Percentiles rank a stretch among this genome's conserved stretches.
Evolutionary conservation across 2,797 vertebrate genomes (phyloP).

Genomic region (Nannoperca obscura): DNA sequence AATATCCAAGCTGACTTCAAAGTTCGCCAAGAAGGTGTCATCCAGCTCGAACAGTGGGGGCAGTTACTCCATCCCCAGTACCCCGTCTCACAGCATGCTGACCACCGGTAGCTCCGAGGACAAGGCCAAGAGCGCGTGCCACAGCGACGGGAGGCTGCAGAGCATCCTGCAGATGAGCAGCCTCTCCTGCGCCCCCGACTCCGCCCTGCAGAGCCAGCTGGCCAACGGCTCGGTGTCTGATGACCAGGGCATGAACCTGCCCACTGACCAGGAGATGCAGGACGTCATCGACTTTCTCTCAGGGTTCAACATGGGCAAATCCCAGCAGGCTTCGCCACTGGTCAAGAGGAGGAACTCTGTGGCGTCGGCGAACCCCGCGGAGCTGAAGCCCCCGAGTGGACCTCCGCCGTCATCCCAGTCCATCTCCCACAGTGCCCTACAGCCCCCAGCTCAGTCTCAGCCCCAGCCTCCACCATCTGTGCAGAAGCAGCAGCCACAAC

Average conservation of each 20-base stretch:
- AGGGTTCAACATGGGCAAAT: conserved; percentile 99
- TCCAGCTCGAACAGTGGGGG: conserved; percentile 88
- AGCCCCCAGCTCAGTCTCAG: conserved; percentile 85
- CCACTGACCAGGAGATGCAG: conserved; percentile 99
- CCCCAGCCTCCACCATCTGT: conserved; percentile 69
- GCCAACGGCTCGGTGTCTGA: conserved; percentile 90
- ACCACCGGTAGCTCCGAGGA: conserved; percentile 84
- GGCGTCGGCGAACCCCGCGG: conserved; percentile 88
- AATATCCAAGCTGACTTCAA: conserved; percentile 97
- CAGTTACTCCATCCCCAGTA: conserved; percentile 94
- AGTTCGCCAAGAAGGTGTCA: conserved; percentile 96
- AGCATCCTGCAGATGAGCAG: conserved; percentile 90
- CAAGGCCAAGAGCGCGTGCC: conserved; percentile 78
- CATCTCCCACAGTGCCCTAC: conserved; percentile 86
- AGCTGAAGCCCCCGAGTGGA: conserved; percentile 89
- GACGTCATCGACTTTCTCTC: conserved; percentile 99
- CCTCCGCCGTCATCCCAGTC: conserved; percentile 85
- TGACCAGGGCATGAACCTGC: conserved; percentile 97
- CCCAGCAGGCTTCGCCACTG: conserved; percentile 95
- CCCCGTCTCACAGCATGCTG: conserved; percentile 92
- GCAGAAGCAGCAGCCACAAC: conserved; percentile 70
- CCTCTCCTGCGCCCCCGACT: conserved; percentile 86
- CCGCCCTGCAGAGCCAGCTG: conserved; percentile 82
- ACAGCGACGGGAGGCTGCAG: conserved; percentile 87
- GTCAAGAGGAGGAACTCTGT: conserved; percentile 95